Base-by-base conservation (phyloP, 37 sponge, comb jelly and placozoan genomes). In the Geodia barretti region DNA sequence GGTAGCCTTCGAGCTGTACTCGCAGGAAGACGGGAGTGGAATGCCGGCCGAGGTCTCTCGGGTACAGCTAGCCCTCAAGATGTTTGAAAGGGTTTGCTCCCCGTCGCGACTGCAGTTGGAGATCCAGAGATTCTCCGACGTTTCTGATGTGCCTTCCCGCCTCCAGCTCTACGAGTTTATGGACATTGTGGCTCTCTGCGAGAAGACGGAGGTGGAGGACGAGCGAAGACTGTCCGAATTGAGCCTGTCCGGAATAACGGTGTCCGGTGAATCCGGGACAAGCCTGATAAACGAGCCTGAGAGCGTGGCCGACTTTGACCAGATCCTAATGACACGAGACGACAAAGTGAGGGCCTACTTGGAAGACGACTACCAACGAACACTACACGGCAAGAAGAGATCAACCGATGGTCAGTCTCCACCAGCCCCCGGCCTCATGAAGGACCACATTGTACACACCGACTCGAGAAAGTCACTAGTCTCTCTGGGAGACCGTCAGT, bases 161-260 rank as follows among this genome's bases (percentile, higher is more conserved):
- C 33, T 91, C 14, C 87, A 91, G 66, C 60, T 91, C 31, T 87
- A 83, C 40, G 92, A 91, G 42, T 91, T 83, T 35, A 72, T 87
- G 1, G 76, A 83, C 60, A 19, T 91, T 2, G 79, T 86, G 9
- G 62, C 66, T 28, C 25, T 75, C 21, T 79, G 77, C 60, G 64
- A 58, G 36, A 59, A 21, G 3, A 8, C 59, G 40, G 75, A 74
- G 41, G 72, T 67, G n/a, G 76, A 65, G 2, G 87, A 85, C 32
- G 62, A 9, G 28, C 37, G 24, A 42, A 25, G 30, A 4, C 84
- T 84, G 75, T 47, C 54, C 7, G 54, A 47, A 47, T 17, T 47
- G 7, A 47, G 54, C 14, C 23, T 19, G 14, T 29, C 9, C 9
- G 9, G 24, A 19, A 77, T 63, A 62, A 62, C 34, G 35, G 14